Conservation (phyloP, 2,797 vertebrate genomes). For the Rhinoraja longicauda region DNA sequence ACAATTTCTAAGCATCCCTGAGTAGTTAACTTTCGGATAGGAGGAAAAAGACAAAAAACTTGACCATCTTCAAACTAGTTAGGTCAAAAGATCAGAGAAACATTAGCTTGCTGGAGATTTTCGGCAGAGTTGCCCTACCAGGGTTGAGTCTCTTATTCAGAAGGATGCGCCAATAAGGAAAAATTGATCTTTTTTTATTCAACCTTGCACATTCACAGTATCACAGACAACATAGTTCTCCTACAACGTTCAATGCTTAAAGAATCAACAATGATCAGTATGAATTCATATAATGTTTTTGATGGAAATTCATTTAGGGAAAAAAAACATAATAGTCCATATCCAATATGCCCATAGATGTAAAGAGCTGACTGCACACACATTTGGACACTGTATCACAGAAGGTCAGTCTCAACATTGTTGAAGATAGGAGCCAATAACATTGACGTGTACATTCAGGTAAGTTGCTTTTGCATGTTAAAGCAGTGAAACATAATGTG, state of each 20-base stretch:
- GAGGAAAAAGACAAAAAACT: background rate
- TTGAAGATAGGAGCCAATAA: background rate
- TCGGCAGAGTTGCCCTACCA: background rate
- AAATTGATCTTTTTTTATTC: background rate
- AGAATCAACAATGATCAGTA: slow-evolving; percentile 15
- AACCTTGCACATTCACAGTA: background rate
- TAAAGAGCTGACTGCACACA: background rate
- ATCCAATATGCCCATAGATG: background rate
- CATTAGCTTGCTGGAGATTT: background rate
- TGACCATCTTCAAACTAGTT: background rate
- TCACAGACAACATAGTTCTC: slow-evolving; percentile 17
- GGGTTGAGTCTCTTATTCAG: background rate
- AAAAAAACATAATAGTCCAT: background rate
- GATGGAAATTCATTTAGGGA: background rate
- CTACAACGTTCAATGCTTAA: slow-evolving; percentile 31
- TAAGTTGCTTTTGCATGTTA: background rate
- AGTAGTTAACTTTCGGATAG: background rate
- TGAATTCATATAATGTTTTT: slow-evolving; percentile 5
- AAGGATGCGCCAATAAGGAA: background rate
- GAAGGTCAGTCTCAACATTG: background rate
- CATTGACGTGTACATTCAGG: background rate
- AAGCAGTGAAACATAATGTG: background rate
- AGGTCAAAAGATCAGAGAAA: background rate
- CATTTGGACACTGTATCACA: background rate
- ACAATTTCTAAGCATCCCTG: background rate